Evolutionary conservation across 2,797 vertebrate genomes (phyloP).

Genomic region (Psittacula derbiana): DNA sequence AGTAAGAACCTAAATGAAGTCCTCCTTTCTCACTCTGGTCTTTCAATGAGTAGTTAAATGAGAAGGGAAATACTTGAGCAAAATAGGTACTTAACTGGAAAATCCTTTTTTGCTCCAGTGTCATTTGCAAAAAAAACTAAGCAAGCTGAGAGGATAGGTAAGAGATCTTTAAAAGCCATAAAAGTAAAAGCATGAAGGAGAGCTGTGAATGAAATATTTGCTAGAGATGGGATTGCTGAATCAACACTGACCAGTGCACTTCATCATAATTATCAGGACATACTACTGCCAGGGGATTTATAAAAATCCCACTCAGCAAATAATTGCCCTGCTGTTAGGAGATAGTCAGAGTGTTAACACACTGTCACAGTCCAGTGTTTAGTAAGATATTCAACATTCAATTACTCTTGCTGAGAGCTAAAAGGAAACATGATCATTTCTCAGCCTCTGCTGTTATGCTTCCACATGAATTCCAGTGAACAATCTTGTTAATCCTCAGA

Average conservation of each 20-base stretch:
- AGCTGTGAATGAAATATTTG: conserved; percentile 77
- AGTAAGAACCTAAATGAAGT: conserved; percentile 19
- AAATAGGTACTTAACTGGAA: neutral
- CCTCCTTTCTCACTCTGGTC: neutral
- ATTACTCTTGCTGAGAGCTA: conserved; percentile 78
- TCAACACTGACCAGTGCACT: conserved; percentile 91
- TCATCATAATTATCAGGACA: conserved; percentile 92
- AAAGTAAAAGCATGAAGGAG: conserved; percentile 76
- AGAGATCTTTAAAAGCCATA: conserved; percentile 64
- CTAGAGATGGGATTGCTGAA: conserved; percentile 81
- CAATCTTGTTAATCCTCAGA: conserved; percentile 50
- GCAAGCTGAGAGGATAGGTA: neutral
- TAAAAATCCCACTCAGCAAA: conserved; percentile 91
- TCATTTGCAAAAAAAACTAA: conserved; percentile 17
- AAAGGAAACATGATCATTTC: conserved; percentile 76
- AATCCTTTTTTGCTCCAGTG: neutral
- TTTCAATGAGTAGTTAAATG: neutral
- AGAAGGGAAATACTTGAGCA: neutral
- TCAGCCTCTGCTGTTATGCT: conserved; percentile 65
- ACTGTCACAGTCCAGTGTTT: conserved; percentile 77
- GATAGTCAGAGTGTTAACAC: conserved; percentile 79
- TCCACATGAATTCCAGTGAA: conserved; percentile 60
- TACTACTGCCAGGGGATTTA: conserved; percentile 84
- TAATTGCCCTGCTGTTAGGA: conserved; percentile 85
- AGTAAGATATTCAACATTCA: conserved; percentile 81